phyloP scores from a whole-genome alignment of 2,113 vertebrate genomes.

The Carassius gibelio region DNA sequence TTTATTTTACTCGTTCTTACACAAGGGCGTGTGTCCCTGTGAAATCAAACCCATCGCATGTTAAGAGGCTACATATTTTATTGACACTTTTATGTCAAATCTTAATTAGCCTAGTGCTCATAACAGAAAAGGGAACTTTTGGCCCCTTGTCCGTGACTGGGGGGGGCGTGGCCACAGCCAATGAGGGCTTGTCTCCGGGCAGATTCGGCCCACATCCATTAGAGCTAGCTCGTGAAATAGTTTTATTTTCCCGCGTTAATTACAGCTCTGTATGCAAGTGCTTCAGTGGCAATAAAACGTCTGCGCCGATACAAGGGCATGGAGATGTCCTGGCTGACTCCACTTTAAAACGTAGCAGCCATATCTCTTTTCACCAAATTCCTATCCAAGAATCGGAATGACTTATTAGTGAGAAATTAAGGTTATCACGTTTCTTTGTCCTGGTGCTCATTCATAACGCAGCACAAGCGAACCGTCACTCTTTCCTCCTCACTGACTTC shows the following conservation, averaged over 20 bases:
- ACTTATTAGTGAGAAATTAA: conserved; percentile 29
- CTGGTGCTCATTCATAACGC: conserved; percentile 21
- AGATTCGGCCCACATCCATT: conserved; percentile 72
- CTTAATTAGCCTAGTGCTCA: conserved; percentile 77
- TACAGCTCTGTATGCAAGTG: conserved; percentile 63
- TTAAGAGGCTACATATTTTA: conserved; percentile 76
- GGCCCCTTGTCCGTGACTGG: conserved; percentile 67
- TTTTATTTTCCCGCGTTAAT: conserved; percentile 80
- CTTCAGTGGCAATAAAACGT: conserved; percentile 70
- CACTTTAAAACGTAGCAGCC: conserved; percentile 66
- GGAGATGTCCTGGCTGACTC: conserved; percentile 65
- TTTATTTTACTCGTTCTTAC: conserved; percentile 29
- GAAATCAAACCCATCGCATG: conserved; percentile 65
- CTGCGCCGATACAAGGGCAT: conserved; percentile 69
- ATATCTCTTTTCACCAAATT: conserved; percentile 32
- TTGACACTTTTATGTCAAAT: conserved; percentile 80
- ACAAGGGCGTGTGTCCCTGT: conserved; percentile 70
- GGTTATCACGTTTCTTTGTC: conserved; percentile 19
- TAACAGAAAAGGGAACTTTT: conserved; percentile 78
- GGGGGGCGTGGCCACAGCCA: conserved; percentile 43
- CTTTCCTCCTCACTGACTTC: conserved; percentile 17
- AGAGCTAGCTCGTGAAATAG: conserved; percentile 72
- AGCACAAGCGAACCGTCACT: not conserved
- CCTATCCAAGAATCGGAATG: not conserved
- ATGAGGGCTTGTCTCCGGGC: conserved; percentile 51